A percentile compares a stretch with the other conserved stretches of the same genome.
Evolutionary conservation across 2,888 invertebrate species (phyloP).

Genomic region (Noctua comes): DNA sequence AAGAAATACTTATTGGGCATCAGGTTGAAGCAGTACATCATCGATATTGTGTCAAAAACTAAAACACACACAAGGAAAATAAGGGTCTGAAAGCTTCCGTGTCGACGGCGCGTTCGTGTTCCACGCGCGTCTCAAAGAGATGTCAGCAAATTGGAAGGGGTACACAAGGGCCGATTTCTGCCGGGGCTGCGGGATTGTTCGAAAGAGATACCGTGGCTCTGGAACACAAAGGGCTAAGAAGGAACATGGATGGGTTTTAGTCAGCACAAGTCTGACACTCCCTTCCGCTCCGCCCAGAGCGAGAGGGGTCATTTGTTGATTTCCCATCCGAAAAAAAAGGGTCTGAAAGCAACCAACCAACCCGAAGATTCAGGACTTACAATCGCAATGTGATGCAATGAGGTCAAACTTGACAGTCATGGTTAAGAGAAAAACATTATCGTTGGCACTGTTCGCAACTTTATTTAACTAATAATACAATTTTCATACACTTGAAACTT

Average conservation of each 20-base stretch:
- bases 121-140: too few species aligned
- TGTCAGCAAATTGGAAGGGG: too few species aligned
- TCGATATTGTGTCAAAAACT: background rate
- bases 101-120: too few species aligned
- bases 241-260: too few species aligned
- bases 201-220: too few species aligned
- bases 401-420: background rate
- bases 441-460: background rate
- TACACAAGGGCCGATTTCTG: too few species aligned
- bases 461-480: background rate
- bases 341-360: background rate
- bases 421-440: background rate
- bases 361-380: background rate
- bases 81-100: background rate
- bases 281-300: too few species aligned
- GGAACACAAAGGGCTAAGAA: too few species aligned
- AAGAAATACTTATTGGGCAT: background rate
- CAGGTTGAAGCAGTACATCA: background rate
- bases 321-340: too few species aligned
- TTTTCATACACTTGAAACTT: background rate
- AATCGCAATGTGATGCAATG: background rate
- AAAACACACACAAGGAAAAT: background rate
- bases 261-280: too few species aligned
- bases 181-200: too few species aligned
- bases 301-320: too few species aligned